Evolutionary conservation across 92 coral and sea anemone species (phyloP), one percentile per base, ranked within the genome.

Genomic region (Montipora capitata): DNA sequence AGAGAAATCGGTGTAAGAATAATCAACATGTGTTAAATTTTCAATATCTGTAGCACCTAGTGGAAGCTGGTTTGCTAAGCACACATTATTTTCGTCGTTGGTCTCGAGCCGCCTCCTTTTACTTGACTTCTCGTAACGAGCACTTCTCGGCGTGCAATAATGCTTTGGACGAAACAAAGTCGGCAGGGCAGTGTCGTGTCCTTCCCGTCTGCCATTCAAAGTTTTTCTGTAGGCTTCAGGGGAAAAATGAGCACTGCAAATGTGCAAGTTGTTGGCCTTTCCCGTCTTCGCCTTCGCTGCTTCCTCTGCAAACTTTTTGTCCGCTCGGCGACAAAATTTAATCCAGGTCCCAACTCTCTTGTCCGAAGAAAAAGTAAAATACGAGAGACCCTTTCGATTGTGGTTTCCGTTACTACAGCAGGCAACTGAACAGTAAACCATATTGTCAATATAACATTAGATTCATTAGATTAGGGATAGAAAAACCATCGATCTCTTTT

Each of bases 191-290:
- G 62, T 56, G n/a, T n/a, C n/a, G n/a, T n/a, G n/a, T n/a, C n/a
- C n/a, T n/a, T n/a, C n/a, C n/a, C n/a, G n/a, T n/a, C 62, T 56
- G 62, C 62, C 62, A 56, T 84, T 84, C 74, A 68, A 61, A 61
- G 74, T 84, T 84, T 73, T 61, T 84, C 57, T 84, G 11, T 84
- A 84, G 81, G 77, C 64, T 10, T 74, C 74, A 54, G 81, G 77
- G 48, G 4, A 27, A 64, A 82, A 54, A 82, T 59, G 80, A 42
- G 88, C 75, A 12, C 88, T 84, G 74, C 81, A 84, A 62, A 84
- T 84, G 51, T 63, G 51, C 88, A 84, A 41, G 44, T 84, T 84
- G 62, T 44, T 61, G 49, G 45, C 45, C 70, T 84, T 13, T 42
- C 81, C 81, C 16, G 67, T 72, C 78, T 84, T 72, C 81, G 74